A percentile compares a stretch with the other conserved stretches of the same genome.
Conservation (phyloP, 2,888 invertebrate species). For the Dione vanillae region DNA sequence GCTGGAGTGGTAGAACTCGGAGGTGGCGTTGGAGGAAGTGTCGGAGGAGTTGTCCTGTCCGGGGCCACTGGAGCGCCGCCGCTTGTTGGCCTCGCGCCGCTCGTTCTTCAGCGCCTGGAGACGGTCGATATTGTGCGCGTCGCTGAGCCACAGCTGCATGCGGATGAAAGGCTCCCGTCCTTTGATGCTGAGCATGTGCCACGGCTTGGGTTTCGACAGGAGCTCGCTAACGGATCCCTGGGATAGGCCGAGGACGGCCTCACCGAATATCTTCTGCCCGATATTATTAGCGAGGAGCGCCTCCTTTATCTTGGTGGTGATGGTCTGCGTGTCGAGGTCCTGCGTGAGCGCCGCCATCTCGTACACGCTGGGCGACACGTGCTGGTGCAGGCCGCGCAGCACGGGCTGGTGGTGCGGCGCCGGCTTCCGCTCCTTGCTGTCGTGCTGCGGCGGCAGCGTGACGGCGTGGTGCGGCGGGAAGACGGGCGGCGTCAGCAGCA, state of each 20-base stretch:
- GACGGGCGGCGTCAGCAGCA: conserved; percentile 90
- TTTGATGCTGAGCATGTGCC: conserved; percentile 99
- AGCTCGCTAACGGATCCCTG: conserved; percentile 99
- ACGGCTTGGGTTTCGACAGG: conserved; percentile 98
- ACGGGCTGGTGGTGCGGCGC: conserved; percentile 86
- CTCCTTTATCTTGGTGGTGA: conserved; percentile 98
- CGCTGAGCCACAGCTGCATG: conserved; percentile 98
- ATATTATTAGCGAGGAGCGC: conserved; percentile 98
- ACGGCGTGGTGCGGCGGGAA: conserved; percentile 90
- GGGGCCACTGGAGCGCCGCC: conserved; percentile 92
- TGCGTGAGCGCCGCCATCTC: conserved; percentile 98
- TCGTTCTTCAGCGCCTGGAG: conserved; percentile 96
- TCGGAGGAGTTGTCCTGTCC: conserved; percentile 94
- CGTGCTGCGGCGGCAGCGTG: conserved; percentile 86
- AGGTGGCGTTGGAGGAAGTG: conserved; percentile 94
- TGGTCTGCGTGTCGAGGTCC: conserved; percentile 97
- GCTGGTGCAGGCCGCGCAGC: conserved; percentile 90
- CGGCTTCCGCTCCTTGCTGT: conserved; percentile 84
- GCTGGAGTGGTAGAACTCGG: conserved; percentile 94
- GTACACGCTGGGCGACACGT: conserved; percentile 97
- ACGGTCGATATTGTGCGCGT: conserved; percentile 96
- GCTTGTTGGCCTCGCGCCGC: conserved; percentile 94
- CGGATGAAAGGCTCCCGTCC: conserved; percentile 98
- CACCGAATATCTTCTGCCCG: conserved; percentile 99
- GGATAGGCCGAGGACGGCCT: conserved; percentile 97